phyloP scores from a whole-genome alignment of 2,888 invertebrate genomes.

The Capitulum mitella region DNA sequence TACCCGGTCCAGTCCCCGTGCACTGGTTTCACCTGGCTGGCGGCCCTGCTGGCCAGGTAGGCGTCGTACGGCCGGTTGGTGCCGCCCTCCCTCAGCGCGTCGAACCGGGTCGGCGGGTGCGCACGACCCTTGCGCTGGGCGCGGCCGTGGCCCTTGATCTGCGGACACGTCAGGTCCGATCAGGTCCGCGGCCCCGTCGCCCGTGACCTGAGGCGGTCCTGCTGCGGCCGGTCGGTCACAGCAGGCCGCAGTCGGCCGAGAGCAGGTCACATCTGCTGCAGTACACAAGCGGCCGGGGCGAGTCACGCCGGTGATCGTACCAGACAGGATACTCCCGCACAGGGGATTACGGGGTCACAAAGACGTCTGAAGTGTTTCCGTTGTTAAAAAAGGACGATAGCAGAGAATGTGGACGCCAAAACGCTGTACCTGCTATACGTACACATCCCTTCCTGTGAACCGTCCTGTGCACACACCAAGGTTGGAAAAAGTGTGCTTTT shows the following conservation, averaged over 20 bases:
- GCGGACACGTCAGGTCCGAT: neutral
- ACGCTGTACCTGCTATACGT: too few relatives aligned
- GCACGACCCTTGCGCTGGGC: neutral
- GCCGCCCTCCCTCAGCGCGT: neutral
- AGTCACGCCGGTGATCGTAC: neutral
- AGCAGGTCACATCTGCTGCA: too few relatives aligned
- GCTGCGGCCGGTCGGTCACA: too few relatives aligned
- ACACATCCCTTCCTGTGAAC: too few relatives aligned
- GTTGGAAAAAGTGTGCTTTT: too few relatives aligned
- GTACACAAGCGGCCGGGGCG: neutral
- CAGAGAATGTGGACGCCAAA: too few relatives aligned
- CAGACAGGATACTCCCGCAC: neutral
- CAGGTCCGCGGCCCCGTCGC: neutral
- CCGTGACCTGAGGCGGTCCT: neutral
- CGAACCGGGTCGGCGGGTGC: neutral
- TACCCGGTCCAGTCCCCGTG: too few relatives aligned
- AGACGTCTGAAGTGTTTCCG: too few relatives aligned
- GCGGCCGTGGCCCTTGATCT: slow-evolving; percentile 7
- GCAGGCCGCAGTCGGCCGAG: too few relatives aligned
- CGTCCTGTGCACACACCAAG: too few relatives aligned
- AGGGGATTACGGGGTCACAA: too few relatives aligned
- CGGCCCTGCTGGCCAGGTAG: neutral
- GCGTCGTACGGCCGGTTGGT: neutral
- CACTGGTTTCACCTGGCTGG: neutral
- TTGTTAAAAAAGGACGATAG: too few relatives aligned